Base-by-base conservation (phyloP, 2,797 vertebrate genomes). In the Phoeniculus purpureus region DNA sequence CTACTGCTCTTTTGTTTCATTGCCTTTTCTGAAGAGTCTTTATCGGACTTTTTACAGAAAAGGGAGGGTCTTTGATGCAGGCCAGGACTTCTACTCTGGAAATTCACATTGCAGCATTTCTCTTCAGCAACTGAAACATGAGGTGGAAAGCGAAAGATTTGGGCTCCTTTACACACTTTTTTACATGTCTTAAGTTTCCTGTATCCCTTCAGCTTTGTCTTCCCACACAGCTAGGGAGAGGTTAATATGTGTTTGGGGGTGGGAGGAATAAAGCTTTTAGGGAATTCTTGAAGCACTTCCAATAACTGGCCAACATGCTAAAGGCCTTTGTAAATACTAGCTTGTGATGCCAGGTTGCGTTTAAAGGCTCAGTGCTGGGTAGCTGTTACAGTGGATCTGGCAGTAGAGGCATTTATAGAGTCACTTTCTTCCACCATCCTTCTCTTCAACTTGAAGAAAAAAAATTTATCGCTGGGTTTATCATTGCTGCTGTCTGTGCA, bases 21-120 rank as follows among this genome's bases (percentile, higher is more conserved):
- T 75, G 64, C 32, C 13, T 72, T 6, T 64, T 83, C 51, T 79
- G 40, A 66, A 29, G 64, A n/a, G 31, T 58, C 77, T 78, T 77
- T 90, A 65, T 93, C 61, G 59, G 62, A 32, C 19, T 89, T 75
- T 34, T 66, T 94, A 82, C 21, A 75, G 66, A 31, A 87, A 60
- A 81, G 32, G 51, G 19, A 56, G 71, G 70, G 61, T 52, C 29
- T 18, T 78, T 85, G 50, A 85, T 76, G 50, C 67, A 14, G 56
- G 64, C 83, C 56, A 4, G 5, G 54, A 50, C 81, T 71, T 92
- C 67, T 62, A 32, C 27, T 32, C 37, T 45, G 64, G 66, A 81
- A 87, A 75, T 65, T 58, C 0, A 0, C 1, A 0, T 77, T 47
- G 26, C 54, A 56, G 27, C 45, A 48, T 92, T 95, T 84, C 22